Conservation (phyloP, 2,888 invertebrate species). For the Xylocampa areola region DNA sequence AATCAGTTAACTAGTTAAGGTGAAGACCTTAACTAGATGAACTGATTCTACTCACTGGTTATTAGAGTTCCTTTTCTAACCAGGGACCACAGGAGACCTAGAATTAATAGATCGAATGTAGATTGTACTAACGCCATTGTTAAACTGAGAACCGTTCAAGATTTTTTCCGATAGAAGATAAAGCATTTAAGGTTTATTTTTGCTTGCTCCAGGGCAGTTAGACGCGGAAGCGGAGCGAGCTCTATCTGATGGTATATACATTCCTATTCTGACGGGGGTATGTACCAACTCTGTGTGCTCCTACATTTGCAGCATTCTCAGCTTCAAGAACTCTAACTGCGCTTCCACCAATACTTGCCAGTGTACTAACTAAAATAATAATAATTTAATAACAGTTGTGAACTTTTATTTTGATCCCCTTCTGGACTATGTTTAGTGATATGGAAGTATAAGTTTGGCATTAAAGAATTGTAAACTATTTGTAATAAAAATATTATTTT, state of each 20-base stretch:
- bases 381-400: background rate
- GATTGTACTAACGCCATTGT: no score
- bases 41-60: no score
- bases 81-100: no score
- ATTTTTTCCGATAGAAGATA: background rate
- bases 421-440: background rate
- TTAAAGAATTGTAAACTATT: no score
- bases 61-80: no score
- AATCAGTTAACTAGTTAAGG: no score
- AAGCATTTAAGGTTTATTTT: background rate
- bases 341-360: conserved; percentile 22
- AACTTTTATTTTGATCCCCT: background rate
- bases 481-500: background rate
- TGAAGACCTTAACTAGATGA: no score
- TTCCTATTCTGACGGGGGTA: conserved; percentile 16
- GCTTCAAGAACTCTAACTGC: conserved; percentile 36
- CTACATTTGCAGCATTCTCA: conserved; percentile 25
- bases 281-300: conserved; percentile 27
- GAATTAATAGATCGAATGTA: no score
- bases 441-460: no score
- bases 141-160: no score
- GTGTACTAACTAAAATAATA: conserved; percentile 25
- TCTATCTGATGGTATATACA: background rate
- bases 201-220: conserved; percentile 21
- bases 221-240: background rate